These are phyloP conservation scores for Dicyrtoma fusca DNA, from an alignment of 2,888 invertebrate genomes.

Conservation along the genomic window DNA sequence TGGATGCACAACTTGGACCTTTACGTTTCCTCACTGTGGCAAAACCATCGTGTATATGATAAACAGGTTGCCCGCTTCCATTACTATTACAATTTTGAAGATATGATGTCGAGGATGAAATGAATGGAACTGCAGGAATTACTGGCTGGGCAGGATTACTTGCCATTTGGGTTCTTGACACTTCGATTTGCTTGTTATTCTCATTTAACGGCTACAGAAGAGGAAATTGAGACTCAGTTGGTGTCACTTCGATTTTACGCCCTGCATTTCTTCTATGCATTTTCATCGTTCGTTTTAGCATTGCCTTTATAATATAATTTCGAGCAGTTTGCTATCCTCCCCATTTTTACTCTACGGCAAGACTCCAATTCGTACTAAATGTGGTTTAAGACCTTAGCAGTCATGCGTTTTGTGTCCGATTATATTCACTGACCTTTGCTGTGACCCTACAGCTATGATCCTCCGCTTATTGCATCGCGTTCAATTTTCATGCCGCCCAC, in stretches of 20 bases:
- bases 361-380: too few relatives aligned
- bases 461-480: too few relatives aligned
- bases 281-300: too few relatives aligned
- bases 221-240: slow-evolving; percentile 27
- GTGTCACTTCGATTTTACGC: slow-evolving; percentile 26
- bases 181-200: neutral
- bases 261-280: too few relatives aligned
- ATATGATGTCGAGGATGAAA: slow-evolving; percentile 15
- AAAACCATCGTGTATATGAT: slow-evolving; percentile 75
- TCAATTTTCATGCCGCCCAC: too few relatives aligned
- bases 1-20: slow-evolving; percentile 53
- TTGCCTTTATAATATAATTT: too few relatives aligned
- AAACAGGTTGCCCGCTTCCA: slow-evolving; percentile 12
- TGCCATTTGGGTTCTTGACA: slow-evolving; percentile 6
- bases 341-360: too few relatives aligned
- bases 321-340: too few relatives aligned
- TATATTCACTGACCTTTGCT: too few relatives aligned
- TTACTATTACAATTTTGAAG: slow-evolving; percentile 15
- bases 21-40: slow-evolving; percentile 69
- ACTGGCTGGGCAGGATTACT: slow-evolving; percentile 11
- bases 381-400: too few relatives aligned
- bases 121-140: neutral
- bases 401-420: too few relatives aligned
- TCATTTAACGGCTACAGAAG: slow-evolving; percentile 1
- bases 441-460: too few relatives aligned